Percentiles rank a stretch among this genome's conserved stretches.
These are phyloP conservation scores for Leucophenga montana DNA, from an alignment of 2,888 invertebrate genomes.

Conservation along the genomic window DNA sequence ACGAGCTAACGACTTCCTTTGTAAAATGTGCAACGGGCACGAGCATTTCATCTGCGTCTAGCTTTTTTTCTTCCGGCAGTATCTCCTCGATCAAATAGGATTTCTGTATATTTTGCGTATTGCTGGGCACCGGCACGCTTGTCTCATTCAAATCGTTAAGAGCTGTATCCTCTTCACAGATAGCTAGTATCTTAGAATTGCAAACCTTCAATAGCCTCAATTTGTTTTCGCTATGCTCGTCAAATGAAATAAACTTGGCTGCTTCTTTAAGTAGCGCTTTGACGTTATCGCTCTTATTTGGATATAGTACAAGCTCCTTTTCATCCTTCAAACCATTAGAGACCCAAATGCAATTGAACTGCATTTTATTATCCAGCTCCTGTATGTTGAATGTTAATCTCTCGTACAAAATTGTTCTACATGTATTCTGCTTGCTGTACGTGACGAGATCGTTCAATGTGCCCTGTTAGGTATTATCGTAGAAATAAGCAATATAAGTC, in stretches of 20 bases:
- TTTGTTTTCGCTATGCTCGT: conserved; percentile 89
- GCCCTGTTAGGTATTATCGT: conserved; percentile 55
- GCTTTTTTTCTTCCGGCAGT: conserved; percentile 84
- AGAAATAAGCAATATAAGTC: background rate
- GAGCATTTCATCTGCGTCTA: conserved; percentile 88
- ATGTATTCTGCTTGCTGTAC: conserved; percentile 86
- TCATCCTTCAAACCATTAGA: conserved; percentile 93
- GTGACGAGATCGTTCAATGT: conserved; percentile 88
- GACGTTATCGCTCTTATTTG: conserved; percentile 94
- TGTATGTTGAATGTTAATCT: conserved; percentile 96
- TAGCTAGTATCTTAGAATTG: conserved; percentile 81
- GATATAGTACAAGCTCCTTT: conserved; percentile 96
- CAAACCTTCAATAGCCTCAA: conserved; percentile 86
- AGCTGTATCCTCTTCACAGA: conserved; percentile 83
- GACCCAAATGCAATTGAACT: conserved; percentile 90
- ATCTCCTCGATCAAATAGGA: conserved; percentile 99
- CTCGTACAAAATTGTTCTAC: conserved; percentile 82
- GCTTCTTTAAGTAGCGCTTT: conserved; percentile 94
- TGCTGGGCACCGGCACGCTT: no score
- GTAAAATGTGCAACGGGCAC: conserved; percentile 97
- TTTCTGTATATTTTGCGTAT: conserved; percentile 78
- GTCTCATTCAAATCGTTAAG: no score
- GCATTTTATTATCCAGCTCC: conserved; percentile 97
- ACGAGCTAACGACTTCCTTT: conserved; percentile 94
- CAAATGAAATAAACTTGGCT: no score